Conservation (phyloP, 2,113 vertebrate genomes). For the Clarias gariepinus region DNA sequence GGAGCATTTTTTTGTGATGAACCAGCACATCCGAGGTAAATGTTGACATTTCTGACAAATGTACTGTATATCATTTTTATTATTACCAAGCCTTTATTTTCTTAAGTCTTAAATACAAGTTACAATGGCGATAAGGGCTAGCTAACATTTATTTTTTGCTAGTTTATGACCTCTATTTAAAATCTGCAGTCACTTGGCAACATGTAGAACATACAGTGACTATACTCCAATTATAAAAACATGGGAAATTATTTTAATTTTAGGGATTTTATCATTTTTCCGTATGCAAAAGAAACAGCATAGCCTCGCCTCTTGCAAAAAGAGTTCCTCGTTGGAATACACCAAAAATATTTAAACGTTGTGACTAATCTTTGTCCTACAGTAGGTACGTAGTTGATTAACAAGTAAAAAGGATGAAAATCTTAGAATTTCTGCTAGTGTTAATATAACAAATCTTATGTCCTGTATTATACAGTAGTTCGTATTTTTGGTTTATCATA, state of each 20-base stretch:
- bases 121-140: background rate
- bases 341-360: background rate
- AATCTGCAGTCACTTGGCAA: background rate
- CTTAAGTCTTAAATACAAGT: background rate
- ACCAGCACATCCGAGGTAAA: background rate
- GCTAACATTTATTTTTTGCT: background rate
- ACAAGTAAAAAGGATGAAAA: background rate
- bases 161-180: background rate
- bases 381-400: background rate
- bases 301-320: background rate
- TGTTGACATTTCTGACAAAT: background rate
- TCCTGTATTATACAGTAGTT: no score
- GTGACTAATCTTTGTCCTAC: background rate
- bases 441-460: background rate
- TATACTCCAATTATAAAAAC: background rate
- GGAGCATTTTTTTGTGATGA: background rate
- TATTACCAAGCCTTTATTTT: background rate
- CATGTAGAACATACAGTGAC: background rate
- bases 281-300: background rate
- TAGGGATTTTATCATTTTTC: background rate
- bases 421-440: background rate
- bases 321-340: background rate
- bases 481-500: background rate
- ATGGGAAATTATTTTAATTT: background rate
- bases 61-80: background rate